These are phyloP conservation scores for Rhincodon typus DNA, from an alignment of 2,797 vertebrate genomes.

Conservation along the genomic window DNA sequence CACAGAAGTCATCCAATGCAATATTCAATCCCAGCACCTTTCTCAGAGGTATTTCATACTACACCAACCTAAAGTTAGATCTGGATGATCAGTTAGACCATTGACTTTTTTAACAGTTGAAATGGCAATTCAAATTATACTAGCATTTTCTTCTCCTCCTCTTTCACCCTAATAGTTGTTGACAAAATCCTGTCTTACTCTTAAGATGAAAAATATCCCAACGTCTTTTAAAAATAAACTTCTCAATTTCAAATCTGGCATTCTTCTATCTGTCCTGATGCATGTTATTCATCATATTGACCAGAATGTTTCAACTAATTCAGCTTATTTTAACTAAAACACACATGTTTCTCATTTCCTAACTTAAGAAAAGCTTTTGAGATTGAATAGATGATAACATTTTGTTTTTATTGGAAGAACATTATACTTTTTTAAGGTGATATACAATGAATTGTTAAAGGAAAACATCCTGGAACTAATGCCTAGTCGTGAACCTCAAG, in stretches of 20 bases:
- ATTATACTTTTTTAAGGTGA: not conserved
- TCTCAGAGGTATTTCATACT: not conserved
- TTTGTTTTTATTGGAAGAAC: not conserved
- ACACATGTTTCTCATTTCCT: conserved; percentile 20
- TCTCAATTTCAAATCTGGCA: not conserved
- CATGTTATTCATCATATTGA: not conserved
- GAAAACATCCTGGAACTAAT: not conserved
- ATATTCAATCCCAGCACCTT: not conserved
- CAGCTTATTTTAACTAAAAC: not conserved
- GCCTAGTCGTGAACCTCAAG: not conserved
- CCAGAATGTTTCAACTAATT: not conserved
- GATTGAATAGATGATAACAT: not conserved
- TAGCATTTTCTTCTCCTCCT: not conserved
- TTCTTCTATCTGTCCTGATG: no score
- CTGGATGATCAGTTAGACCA: not conserved
- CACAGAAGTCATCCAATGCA: not conserved
- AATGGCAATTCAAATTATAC: not conserved
- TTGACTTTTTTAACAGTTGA: not conserved
- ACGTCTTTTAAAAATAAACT: not conserved
- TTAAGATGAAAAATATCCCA: not conserved
- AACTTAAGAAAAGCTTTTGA: not conserved
- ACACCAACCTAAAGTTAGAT: not conserved
- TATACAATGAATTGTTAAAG: no score
- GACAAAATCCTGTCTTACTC: not conserved
- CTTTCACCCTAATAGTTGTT: not conserved